Evolutionary conservation across 2,888 invertebrate genomes (phyloP).

Genomic region (Cerastis leucographa): DNA sequence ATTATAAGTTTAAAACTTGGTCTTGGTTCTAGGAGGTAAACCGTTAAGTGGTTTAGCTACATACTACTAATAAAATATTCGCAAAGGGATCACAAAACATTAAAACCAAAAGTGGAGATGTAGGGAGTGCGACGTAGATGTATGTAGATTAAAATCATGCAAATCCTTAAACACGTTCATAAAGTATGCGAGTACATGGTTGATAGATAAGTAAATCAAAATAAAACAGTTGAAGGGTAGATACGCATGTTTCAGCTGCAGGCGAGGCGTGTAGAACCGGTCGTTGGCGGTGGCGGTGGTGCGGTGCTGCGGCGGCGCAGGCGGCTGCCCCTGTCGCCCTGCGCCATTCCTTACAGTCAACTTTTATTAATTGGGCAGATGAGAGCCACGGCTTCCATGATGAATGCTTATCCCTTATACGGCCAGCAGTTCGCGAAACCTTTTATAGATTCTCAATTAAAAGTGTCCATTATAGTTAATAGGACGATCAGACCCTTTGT

Average conservation of each 20-base stretch:
- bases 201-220: slow-evolving; percentile 89
- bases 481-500: slow-evolving; percentile 78
- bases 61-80: background rate
- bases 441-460: slow-evolving; percentile 91
- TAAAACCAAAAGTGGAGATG: slow-evolving; percentile 25
- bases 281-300: slow-evolving; percentile 70
- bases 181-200: slow-evolving; percentile 74
- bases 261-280: slow-evolving; percentile 81
- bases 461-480: slow-evolving; percentile 90
- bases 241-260: slow-evolving; percentile 85
- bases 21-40: background rate
- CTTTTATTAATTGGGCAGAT: slow-evolving; percentile 91
- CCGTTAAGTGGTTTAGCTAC: background rate
- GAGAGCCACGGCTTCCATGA: slow-evolving; percentile 88
- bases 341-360: slow-evolving; percentile 88
- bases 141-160: slow-evolving; percentile 69
- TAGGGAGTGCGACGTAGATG: slow-evolving; percentile 36
- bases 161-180: slow-evolving; percentile 75
- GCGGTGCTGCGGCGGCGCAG: slow-evolving; percentile 71
- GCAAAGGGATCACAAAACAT: slow-evolving; percentile 4
- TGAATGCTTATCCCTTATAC: slow-evolving; percentile 88
- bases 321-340: slow-evolving; percentile 81
- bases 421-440: slow-evolving; percentile 88
- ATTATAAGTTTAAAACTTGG: background rate
- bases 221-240: slow-evolving; percentile 85